Evolutionary conservation across 1,140 invertebrate species (phyloP), one percentile per base, ranked within the genome.

Genomic region (Drosophila ambigua): DNA sequence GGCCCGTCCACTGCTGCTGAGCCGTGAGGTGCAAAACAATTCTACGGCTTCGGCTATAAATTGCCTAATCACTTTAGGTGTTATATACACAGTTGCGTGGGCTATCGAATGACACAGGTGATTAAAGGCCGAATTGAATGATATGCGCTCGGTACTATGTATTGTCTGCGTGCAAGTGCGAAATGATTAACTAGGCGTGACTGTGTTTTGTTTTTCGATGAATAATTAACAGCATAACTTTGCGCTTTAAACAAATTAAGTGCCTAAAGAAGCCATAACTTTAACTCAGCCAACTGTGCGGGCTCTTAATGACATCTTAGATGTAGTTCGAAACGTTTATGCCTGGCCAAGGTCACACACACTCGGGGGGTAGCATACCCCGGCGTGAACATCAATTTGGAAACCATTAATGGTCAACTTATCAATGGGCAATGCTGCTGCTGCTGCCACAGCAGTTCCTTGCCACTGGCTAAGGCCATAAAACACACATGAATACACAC

Each of bases 61-160:
- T 64, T 62, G 60, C 63, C 63, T 80, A 80, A 84, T 85, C 77
- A 77, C 66, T 64, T 76, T 50, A 46, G 66, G 80, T 60, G 71
- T 65, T 59, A 39, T 11, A 39, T 39, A 39, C 35, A 39, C 35
- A 52, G 54, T 45, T 69, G 59, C 45, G 52, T 43, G 43, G 62
- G 59, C 62, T 77, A 82, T 83, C 61, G 72, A 66, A 78, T 58
- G 63, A 78, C 54, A 74, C 31, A 45, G 68, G 48, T 62, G 64
- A 72, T 77, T 67, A 72, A 60, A 46, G 52, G 61, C 50, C 67
- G 44, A 43, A 71, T 69, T 52, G 65, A 69, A 58, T 50, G 65
- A 69, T 13, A 39, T 11, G 13, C 11, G 35, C 23, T 28, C 26
- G 7, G 26, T 13, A 39, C 35, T 39, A 4, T 20, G 31, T 41